Evolutionary conservation across 2,888 invertebrate genomes (phyloP), one percentile per base, ranked within the genome.

Genomic region (Ectemnius cavifrons): DNA sequence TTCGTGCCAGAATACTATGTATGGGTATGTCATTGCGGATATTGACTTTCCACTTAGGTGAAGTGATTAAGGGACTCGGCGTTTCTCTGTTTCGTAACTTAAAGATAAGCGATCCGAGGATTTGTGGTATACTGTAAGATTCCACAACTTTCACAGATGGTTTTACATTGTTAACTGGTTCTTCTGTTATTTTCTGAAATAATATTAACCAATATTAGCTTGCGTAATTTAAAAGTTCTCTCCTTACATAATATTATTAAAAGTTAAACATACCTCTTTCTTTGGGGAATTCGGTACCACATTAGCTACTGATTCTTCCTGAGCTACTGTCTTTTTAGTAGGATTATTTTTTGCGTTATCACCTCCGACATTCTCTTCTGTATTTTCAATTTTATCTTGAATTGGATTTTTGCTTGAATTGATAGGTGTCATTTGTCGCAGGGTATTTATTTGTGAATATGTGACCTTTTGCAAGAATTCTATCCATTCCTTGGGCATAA

Each of bases 1-100:
- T 95, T 83, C 94, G 92, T 0, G 94, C 93, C 73, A 93, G 92
- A 73, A 95, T 93, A 82, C 93, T 93, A 47, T 92, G 91, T 92
- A 94, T 92, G 16, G 92, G 88, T 52, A 91, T 79, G 73, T 75
- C 86, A 28, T 67, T 81, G 14, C 85, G 83, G 58, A 87, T 56
- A 73, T 90, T 90, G 49, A 84, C 85, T 82, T 92, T 93, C 93
- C 93, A 93, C 79, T 92, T 93, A 46, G 92, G 92, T 59, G 88
- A 77, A 16, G 85, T 84, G 5, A 80, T 47, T 14, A 85, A 68
- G 52, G 89, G 84, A 18, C 83, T 78, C 46, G 82, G 82, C 70
- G 88, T 89, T 28, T 82, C 85, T 73, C 87, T 88, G 14, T 74
- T 78, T 46, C 86, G 88, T 20, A 91, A 87, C 78, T 90, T 92